Evolutionary conservation across 1,140 invertebrate genomes (phyloP), one percentile per base, ranked within the genome.

Genomic region (Solen grandis): DNA sequence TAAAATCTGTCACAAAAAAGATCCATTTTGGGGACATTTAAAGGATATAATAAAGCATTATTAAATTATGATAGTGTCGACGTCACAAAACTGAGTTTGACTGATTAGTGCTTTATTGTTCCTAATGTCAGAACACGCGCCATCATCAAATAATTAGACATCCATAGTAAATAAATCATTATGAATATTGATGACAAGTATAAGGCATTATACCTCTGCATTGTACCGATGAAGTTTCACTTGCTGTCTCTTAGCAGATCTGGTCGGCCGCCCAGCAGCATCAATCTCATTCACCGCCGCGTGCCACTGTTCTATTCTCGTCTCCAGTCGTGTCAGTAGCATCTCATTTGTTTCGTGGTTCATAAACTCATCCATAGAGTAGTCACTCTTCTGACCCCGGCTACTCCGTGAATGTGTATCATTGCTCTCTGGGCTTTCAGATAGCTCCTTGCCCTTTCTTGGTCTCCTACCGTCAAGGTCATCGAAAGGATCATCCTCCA

Each of bases 221-320:
- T 83, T 79, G 69, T 80, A 85, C 5, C 85, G 78, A 62, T 86
- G 85, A 10, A 86, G 54, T 38, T 74, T 84, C 4, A 85, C 81
- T 0, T 82, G 69, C 33, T 72, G 65, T 41, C 76, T 68, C 19
- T 65, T 52, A 31, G 33, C 65, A 14, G 14, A 14, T n/a, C 36
- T 52, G 0, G 75, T 60, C 5, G 63, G 13, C 25, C 65, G 35
- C 19, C 19, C 41, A 1, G 16, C 59, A 22, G 59, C 68, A 4
- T 73, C 69, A 19, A 73, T 5, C 27, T 75, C 68, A 57, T 79
- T 79, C 8, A 86, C 62, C 41, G 75, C 81, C n/a, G 52, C 73
- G 76, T 87, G 83, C 86, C 86, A 86, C n/a, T 77, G 78, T 41
- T 77, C 74, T 5, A 87, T 78, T 33, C 85, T 66, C n/a, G 70